Base-by-base conservation (phyloP, 2,888 invertebrate species). In the Cynaeus angustus region DNA sequence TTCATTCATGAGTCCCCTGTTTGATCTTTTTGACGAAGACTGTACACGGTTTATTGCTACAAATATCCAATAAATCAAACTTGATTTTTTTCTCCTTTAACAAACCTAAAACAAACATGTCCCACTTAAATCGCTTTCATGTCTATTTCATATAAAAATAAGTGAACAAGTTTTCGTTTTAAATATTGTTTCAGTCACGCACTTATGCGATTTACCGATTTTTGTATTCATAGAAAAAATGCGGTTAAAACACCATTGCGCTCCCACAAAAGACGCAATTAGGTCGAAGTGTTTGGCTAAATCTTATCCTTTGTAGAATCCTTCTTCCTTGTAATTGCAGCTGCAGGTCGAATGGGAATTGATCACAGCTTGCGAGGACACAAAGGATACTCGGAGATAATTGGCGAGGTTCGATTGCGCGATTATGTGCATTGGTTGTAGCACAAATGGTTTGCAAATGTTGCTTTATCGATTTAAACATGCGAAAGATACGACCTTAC, bases 281-380 rank as follows among this genome's bases (percentile, higher is more conserved):
- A 58, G 52, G 28, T 46, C 45, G 14, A 26, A 46, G 21, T 46
- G 50, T 58, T 58, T 43, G 48, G 50, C 16, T 3, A 58, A 41
- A 53, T 37, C 53, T 52, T 52, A 52, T 56, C 26, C 28, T 58
- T 58, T 58, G 43, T 45, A 7, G n/a, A 50, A 26, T 56, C 46
- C 59, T 59, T 30, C n/a, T 30, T 48, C 61, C 61, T 61, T 38
- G 46, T 46, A 45, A 45, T 61, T 61, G 61, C 50, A 52, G 64
- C 53, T 64, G 43, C 43, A 43, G 45, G 43, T 64, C 30, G 64
- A 62, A 62, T 52, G 30, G 14, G 62, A 26, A 62, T 37, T 53
- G 64, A 64, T 64, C 64, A 53, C 64, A 64, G 53, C 53, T 53
- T 52, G 62, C 50, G 14, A 43, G 53, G 64, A 53, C 64, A 64